Evolutionary conservation across 1,140 invertebrate species (phyloP).

Genomic region (Sarcophaga bullata): DNA sequence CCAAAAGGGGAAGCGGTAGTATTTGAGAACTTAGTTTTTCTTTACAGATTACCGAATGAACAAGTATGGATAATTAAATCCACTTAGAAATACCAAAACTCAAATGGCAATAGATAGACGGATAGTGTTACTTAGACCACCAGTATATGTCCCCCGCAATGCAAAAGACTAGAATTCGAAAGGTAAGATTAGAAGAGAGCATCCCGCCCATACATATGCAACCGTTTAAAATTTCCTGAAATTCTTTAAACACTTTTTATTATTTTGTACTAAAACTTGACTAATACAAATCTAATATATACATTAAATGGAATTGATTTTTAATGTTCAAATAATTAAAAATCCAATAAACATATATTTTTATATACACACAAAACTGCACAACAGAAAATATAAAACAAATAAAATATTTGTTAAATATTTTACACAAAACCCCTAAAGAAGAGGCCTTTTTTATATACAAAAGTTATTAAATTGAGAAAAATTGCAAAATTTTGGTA

Average conservation of each 20-base stretch:
- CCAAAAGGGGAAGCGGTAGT: too few relatives aligned
- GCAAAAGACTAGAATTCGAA: too few relatives aligned
- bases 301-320: neutral
- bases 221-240: neutral
- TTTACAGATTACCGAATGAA: too few relatives aligned
- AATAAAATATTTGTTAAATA: neutral
- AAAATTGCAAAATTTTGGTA: neutral
- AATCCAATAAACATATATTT: neutral
- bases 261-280: slow-evolving; percentile 4
- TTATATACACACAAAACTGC: neutral
- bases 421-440: neutral
- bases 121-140: too few relatives aligned
- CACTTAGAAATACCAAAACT: too few relatives aligned
- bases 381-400: neutral
- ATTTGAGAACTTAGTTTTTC: too few relatives aligned
- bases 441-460: slow-evolving; percentile 15
- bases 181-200: too few relatives aligned
- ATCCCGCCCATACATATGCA: too few relatives aligned
- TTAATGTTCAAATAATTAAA: neutral
- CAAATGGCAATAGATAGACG: too few relatives aligned
- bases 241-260: neutral
- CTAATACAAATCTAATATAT: neutral
- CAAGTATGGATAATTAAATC: too few relatives aligned
- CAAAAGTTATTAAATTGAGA: neutral
- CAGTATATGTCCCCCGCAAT: too few relatives aligned